phyloP scores from a whole-genome alignment of 2,888 invertebrate genomes.

The Campopleginae sp. region DNA sequence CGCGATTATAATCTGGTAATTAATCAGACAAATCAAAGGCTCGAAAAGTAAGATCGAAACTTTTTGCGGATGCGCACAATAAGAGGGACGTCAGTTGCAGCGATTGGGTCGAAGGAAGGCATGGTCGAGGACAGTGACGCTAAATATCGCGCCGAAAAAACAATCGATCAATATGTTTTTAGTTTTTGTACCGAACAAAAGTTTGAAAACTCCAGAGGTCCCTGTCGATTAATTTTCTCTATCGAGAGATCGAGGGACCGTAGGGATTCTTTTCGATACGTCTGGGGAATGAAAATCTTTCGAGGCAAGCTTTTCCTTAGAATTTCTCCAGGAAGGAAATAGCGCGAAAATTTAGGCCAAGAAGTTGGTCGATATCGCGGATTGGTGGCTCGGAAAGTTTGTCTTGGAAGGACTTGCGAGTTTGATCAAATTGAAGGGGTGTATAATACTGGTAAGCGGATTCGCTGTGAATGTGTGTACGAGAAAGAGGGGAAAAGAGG shows the following conservation, averaged over 20 bases:
- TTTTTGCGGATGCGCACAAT: background rate
- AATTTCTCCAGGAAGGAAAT: background rate
- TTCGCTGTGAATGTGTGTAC: slow-evolving; percentile 7
- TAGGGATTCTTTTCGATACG: background rate
- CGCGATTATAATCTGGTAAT: background rate
- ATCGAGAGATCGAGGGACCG: background rate
- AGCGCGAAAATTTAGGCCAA: background rate
- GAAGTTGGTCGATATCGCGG: slow-evolving; percentile 22
- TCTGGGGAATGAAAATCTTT: background rate
- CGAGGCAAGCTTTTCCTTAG: background rate
- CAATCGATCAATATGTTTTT: background rate
- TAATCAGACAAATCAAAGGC: background rate
- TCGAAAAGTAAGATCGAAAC: background rate
- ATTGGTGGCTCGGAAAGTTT: slow-evolving; percentile 61
- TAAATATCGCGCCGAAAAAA: background rate
- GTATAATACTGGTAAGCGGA: slow-evolving; percentile 48
- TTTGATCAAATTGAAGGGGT: slow-evolving; percentile 51
- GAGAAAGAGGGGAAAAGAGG: background rate
- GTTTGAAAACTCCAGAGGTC: background rate
- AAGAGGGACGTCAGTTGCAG: background rate
- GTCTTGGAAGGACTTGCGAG: slow-evolving; percentile 56
- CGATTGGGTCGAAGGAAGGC: background rate
- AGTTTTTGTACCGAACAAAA: background rate
- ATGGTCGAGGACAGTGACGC: background rate
- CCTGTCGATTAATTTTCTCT: background rate